Evolutionary conservation across 2,797 vertebrate genomes (phyloP).

Genomic region (Monodelphis domestica): DNA sequence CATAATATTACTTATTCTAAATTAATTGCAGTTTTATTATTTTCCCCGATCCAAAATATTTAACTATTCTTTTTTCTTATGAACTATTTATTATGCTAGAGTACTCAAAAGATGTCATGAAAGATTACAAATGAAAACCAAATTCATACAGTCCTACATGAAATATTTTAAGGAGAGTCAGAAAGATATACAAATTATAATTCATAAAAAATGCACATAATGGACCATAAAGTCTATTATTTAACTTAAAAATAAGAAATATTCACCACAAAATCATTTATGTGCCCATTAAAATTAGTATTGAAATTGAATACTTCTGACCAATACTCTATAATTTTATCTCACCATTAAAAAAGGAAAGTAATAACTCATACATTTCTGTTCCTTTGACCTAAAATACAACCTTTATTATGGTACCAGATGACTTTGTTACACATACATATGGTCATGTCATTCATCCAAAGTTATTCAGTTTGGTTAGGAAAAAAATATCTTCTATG

Average conservation of each 20-base stretch:
- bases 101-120: background rate
- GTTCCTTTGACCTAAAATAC: background rate
- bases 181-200: background rate
- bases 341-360: background rate
- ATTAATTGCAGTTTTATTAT: background rate
- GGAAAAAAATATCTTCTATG: background rate
- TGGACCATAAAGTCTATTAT: background rate
- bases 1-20: background rate
- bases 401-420: background rate
- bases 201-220: slow-evolving; percentile 12
- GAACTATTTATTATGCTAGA: background rate
- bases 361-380: background rate
- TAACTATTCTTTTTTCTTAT: background rate
- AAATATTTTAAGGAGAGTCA: background rate
- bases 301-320: background rate
- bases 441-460: background rate
- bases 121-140: background rate
- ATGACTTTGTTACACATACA: background rate
- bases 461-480: background rate
- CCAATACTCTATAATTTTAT: background rate
- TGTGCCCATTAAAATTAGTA: background rate
- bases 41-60: background rate
- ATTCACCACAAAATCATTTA: background rate
- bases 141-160: background rate
- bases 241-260: background rate